Evolutionary conservation across 2,797 vertebrate genomes (phyloP).

Genomic region (Crocidura indochinensis): DNA sequence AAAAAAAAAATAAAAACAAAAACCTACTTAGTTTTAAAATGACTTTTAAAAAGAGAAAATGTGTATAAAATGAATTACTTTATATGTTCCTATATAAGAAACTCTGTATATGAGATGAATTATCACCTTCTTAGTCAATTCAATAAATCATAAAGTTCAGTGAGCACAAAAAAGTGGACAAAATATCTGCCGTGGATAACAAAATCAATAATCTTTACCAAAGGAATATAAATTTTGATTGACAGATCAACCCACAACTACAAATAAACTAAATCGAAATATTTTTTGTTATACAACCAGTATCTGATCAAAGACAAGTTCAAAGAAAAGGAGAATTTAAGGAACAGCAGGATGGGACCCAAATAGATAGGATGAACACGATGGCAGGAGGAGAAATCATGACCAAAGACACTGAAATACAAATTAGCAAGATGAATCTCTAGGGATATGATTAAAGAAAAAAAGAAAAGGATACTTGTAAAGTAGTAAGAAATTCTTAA

Average conservation of each 20-base stretch:
- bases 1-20: neutral
- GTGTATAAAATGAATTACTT: neutral
- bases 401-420: constrained; percentile 49
- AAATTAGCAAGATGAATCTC: constrained; percentile 8
- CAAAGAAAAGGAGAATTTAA: constrained; percentile 22
- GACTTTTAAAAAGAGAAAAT: constrained; percentile 39
- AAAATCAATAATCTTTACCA: constrained; percentile 4
- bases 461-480: neutral
- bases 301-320: neutral
- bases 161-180: constrained; percentile 26
- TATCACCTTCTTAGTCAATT: constrained; percentile 28
- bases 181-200: neutral
- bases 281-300: neutral
- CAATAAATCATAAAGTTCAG: constrained; percentile 31
- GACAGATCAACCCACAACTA: constrained; percentile 13
- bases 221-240: constrained; percentile 43
- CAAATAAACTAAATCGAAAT: constrained; percentile 24
- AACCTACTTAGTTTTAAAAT: neutral
- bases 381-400: neutral
- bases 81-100: neutral
- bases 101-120: constrained; percentile 12
- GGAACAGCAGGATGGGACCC: constrained; percentile 21
- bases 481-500: constrained; percentile 7
- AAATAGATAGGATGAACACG: neutral
- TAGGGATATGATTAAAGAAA: neutral